Evolutionary conservation across 2,888 invertebrate species (phyloP).

Genomic region (Athalia rosae): DNA sequence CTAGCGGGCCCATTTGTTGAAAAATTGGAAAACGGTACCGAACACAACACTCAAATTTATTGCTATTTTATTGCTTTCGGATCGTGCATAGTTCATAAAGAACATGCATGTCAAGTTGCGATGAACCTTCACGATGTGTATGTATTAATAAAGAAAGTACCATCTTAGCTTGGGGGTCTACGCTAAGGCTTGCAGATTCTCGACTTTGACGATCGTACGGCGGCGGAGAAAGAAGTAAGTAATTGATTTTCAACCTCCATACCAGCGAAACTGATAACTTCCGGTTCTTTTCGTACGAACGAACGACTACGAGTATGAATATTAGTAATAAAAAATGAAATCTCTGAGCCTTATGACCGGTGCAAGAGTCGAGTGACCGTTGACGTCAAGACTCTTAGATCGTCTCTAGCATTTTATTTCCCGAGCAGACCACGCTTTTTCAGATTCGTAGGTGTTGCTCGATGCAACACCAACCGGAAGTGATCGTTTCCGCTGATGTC

Average conservation of each 20-base stretch:
- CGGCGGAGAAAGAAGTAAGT: not conserved
- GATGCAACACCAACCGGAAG: slow-evolving; percentile 1
- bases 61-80: slow-evolving; percentile 27
- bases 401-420: slow-evolving; percentile 11
- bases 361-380: slow-evolving; percentile 4
- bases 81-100: slow-evolving; percentile 10
- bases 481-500: not conserved
- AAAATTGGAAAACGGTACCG: not conserved
- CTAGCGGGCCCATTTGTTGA: not conserved
- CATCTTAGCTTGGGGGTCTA: not conserved
- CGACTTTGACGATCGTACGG: not conserved
- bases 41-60: slow-evolving; percentile 2
- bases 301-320: slow-evolving; percentile 11
- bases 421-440: slow-evolving; percentile 6
- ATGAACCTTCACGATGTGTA: slow-evolving; percentile 5
- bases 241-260: not conserved
- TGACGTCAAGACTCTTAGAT: slow-evolving; percentile 4
- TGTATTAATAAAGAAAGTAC: not conserved
- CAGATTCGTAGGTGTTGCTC: not conserved
- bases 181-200: slow-evolving; percentile 4
- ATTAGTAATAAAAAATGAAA: not conserved
- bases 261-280: not conserved
- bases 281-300: slow-evolving; percentile 1
- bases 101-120: not conserved
- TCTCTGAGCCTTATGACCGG: not conserved